phyloP scores from a whole-genome alignment of 2,888 invertebrate genomes.

The Cephalotes varians region DNA sequence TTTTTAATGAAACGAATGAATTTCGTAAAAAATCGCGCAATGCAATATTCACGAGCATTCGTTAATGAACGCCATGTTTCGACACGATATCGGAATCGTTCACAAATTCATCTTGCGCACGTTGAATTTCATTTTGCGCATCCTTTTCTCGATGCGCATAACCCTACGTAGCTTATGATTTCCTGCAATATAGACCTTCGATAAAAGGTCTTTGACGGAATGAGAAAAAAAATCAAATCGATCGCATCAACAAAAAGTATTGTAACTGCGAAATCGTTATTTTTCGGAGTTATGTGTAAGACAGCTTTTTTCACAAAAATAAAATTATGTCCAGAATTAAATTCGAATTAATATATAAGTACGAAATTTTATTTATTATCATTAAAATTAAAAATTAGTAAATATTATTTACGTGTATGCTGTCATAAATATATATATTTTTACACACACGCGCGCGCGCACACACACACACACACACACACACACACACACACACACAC shows the following conservation, averaged over 20 bases:
- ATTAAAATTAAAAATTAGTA: too few relatives aligned
- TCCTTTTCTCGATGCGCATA: neutral
- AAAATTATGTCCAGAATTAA: neutral
- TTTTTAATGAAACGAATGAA: slow-evolving; percentile 12
- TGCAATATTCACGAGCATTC: slow-evolving; percentile 12
- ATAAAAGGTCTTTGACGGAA: neutral
- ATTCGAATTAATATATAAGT: neutral
- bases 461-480: neutral
- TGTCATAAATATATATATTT: too few relatives aligned
- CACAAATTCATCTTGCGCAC: slow-evolving; percentile 30
- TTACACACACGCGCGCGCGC: too few relatives aligned
- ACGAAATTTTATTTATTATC: neutral
- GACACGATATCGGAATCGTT: neutral
- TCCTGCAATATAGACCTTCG: neutral
- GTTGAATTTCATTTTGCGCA: slow-evolving; percentile 5
- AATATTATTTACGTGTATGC: neutral
- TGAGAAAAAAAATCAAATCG: neutral
- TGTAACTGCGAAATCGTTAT: neutral
- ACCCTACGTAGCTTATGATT: neutral
- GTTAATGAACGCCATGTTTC: neutral
- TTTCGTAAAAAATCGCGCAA: slow-evolving; percentile 21
- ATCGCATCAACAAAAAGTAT: slow-evolving; percentile 9
- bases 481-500: neutral
- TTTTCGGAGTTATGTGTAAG: neutral
- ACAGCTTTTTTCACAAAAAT: neutral